These are phyloP conservation scores for Brotula barbata DNA, from an alignment of 2,797 vertebrate species.

Conservation along the genomic window DNA sequence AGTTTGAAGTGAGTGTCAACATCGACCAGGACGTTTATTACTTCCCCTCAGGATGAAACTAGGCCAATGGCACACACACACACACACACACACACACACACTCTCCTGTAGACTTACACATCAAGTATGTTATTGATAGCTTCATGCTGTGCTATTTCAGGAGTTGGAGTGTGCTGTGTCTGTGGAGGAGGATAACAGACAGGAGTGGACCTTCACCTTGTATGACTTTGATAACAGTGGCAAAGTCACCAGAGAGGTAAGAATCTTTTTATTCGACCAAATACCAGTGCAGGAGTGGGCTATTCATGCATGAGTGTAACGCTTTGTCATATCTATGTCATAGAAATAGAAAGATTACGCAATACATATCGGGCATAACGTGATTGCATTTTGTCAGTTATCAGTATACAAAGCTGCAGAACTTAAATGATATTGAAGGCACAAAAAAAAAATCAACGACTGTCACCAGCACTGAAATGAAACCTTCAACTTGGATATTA, in stretches of 20 bases:
- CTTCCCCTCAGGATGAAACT: constrained; percentile 57
- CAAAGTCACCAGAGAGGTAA: constrained; percentile 98
- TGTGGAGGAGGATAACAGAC: constrained; percentile 96
- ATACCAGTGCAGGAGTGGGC: too few relatives aligned
- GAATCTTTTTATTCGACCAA: constrained; percentile 30
- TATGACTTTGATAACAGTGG: constrained; percentile 99
- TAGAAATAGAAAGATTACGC: too few relatives aligned
- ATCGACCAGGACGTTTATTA: constrained; percentile 57
- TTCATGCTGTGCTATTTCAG: constrained; percentile 75
- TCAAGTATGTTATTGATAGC: constrained; percentile 23
- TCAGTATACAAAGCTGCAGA: not conserved
- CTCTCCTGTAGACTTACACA: too few relatives aligned
- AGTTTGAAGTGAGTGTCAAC: constrained; percentile 92
- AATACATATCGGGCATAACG: too few relatives aligned
- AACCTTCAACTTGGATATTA: not conserved
- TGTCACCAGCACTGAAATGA: not conserved
- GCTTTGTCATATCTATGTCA: too few relatives aligned
- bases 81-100: not conserved
- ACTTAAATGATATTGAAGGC: not conserved
- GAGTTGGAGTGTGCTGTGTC: constrained; percentile 98
- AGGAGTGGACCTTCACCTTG: constrained; percentile 99
- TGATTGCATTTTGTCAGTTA: not conserved
- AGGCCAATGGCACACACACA: constrained; percentile 37
- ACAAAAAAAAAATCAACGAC: not conserved
- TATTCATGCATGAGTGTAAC: too few relatives aligned